Percentiles rank a stretch among this genome's conserved stretches.
Evolutionary conservation across 2,797 vertebrate genomes (phyloP).

Genomic region (Galaxias olidus): DNA sequence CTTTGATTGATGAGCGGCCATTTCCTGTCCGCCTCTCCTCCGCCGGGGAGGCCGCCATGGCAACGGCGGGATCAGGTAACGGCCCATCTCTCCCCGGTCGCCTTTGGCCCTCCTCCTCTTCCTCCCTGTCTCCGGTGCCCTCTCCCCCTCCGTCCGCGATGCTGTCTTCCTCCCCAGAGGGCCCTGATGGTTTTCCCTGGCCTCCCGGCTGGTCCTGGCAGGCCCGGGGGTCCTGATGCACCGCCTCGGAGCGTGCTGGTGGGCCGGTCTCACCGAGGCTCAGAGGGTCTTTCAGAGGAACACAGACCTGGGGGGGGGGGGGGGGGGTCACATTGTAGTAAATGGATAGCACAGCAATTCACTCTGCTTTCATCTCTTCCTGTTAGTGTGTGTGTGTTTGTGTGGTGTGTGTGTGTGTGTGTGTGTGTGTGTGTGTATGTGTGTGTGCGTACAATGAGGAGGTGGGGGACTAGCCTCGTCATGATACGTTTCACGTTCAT

Average conservation of each 20-base stretch:
- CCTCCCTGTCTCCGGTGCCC: constrained; percentile 33
- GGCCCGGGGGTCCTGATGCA: constrained; percentile 35
- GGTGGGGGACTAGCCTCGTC: constrained; percentile 29
- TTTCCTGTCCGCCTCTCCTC: constrained; percentile 65
- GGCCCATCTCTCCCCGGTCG: constrained; percentile 39
- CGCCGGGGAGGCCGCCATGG: constrained; percentile 46
- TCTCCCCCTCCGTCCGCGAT: constrained; percentile 2
- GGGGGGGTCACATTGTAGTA: neutral
- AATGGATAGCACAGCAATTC: neutral
- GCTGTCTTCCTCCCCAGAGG: constrained; percentile 21
- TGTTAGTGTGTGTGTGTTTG: neutral
- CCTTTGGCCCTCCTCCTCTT: constrained; percentile 10
- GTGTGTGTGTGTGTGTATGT: constrained; percentile 7
- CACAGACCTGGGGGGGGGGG: constrained; percentile 1
- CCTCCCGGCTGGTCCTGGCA: constrained; percentile 43
- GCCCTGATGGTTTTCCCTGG: constrained; percentile 46
- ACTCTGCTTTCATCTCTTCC: neutral
- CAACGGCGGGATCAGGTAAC: constrained; percentile 53
- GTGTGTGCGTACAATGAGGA: constrained; percentile 2
- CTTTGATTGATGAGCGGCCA: constrained; percentile 73
- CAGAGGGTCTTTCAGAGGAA: constrained; percentile 13
- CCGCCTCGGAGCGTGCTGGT: constrained; percentile 26
- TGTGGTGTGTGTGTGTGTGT: constrained; percentile 1
- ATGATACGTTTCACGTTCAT: constrained; percentile 51
- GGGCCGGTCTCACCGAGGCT: constrained; percentile 31